Percentiles rank a stretch among this genome's conserved stretches.
phyloP scores from a whole-genome alignment of 2,888 invertebrate species.

The Belgica antarctica region DNA sequence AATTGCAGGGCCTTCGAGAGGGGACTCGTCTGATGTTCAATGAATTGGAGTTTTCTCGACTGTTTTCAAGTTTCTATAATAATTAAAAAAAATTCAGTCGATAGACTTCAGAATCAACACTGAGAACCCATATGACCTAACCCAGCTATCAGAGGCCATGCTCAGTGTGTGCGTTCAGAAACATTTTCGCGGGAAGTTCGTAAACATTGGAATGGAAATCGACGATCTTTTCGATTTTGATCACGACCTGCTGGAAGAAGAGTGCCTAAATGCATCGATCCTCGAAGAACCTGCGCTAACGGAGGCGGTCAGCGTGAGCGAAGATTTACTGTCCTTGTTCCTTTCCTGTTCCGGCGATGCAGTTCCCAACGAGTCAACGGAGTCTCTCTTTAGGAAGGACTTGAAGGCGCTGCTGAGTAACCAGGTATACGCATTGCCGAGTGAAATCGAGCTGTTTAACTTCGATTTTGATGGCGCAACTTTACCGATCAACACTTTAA shows the following conservation, averaged over 20 bases:
- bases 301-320: too few relatives aligned
- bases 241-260: neutral
- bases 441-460: neutral
- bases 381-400: neutral
- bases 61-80: neutral
- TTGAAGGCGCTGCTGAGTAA: neutral
- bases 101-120: too few relatives aligned
- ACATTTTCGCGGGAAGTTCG: neutral
- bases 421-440: neutral
- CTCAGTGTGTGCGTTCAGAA: too few relatives aligned
- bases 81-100: too few relatives aligned
- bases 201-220: conserved; percentile 27
- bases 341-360: neutral
- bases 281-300: too few relatives aligned
- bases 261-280: too few relatives aligned
- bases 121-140: too few relatives aligned
- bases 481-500: conserved; percentile 1
- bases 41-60: neutral
- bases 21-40: too few relatives aligned
- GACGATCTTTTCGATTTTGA: conserved; percentile 11
- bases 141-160: too few relatives aligned
- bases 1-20: too few relatives aligned
- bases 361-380: neutral
- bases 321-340: too few relatives aligned
- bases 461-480: neutral